Percentiles rank a stretch among this genome's conserved stretches.
phyloP scores from a whole-genome alignment of 2,797 vertebrate genomes.

The Ispidina lecontei region DNA sequence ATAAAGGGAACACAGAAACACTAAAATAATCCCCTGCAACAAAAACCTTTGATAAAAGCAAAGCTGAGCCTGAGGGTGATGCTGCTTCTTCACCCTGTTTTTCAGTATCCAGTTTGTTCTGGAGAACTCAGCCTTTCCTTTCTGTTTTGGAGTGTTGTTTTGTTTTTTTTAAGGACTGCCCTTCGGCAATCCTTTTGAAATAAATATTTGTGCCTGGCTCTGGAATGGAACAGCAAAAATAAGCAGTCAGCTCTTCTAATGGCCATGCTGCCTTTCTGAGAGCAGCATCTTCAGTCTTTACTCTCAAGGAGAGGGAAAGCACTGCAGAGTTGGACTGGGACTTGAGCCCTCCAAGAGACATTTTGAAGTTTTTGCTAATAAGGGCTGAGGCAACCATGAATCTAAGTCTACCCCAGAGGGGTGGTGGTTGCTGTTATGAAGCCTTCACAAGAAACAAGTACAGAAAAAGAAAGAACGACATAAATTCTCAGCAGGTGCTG shows the following conservation, averaged over 20 bases:
- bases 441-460: neutral
- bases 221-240: neutral
- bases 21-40: slow-evolving; percentile 42
- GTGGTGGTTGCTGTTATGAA: neutral
- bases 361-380: neutral
- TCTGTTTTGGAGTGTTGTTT: slow-evolving; percentile 7
- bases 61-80: slow-evolving; percentile 53
- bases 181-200: neutral
- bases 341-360: neutral
- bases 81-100: slow-evolving; percentile 31
- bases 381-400: neutral
- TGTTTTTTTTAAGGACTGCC: slow-evolving; percentile 30
- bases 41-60: slow-evolving; percentile 59
- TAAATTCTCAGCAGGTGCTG: neutral
- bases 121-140: neutral
- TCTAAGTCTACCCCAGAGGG: neutral
- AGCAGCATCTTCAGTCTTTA: neutral
- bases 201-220: neutral
- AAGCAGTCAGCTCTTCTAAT: neutral
- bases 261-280: neutral
- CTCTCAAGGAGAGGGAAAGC: neutral
- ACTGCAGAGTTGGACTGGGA: neutral
- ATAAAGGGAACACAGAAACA: neutral
- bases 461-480: neutral
- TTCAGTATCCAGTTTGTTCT: slow-evolving; percentile 8